These are phyloP conservation scores for Drosophila conformis DNA, from an alignment of 2,888 invertebrate species.

Conservation along the genomic window DNA sequence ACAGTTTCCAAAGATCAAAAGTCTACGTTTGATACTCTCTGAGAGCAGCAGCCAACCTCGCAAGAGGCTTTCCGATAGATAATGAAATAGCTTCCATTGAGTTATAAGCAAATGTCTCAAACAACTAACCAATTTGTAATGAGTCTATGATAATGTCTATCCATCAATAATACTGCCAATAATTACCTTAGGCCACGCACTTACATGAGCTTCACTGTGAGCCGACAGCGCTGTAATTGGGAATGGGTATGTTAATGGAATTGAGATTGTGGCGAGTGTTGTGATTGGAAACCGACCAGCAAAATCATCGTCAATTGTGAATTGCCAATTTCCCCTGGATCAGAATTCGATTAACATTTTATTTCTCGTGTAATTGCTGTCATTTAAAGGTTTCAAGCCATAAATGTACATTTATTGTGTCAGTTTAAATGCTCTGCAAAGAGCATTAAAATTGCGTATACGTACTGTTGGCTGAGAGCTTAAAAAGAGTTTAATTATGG, in stretches of 20 bases:
- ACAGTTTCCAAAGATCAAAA: too few relatives aligned
- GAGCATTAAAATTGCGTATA: conserved; percentile 36
- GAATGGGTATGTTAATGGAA: background rate
- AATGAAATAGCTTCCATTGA: background rate
- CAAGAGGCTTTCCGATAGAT: background rate
- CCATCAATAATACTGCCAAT: background rate
- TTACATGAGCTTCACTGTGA: background rate
- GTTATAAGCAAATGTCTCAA: background rate
- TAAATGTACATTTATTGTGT: background rate
- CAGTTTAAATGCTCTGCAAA: background rate
- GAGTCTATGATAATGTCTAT: background rate
- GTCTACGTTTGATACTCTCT: background rate
- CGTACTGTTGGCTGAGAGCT: conserved; percentile 19
- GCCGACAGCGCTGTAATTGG: background rate
- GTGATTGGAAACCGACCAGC: background rate
- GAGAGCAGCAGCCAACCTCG: fast-evolving
- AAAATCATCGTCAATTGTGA: background rate
- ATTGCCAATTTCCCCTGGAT: conserved; percentile 14
- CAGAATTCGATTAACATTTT: conserved; percentile 23
- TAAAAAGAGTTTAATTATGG: conserved; percentile 61
- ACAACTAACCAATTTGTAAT: background rate
- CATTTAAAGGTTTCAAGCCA: background rate
- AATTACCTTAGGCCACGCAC: background rate
- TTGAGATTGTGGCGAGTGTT: background rate
- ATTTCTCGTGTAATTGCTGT: background rate